Evolutionary conservation across 2,888 invertebrate genomes (phyloP).

Genomic region (Drosophila histrio): DNA sequence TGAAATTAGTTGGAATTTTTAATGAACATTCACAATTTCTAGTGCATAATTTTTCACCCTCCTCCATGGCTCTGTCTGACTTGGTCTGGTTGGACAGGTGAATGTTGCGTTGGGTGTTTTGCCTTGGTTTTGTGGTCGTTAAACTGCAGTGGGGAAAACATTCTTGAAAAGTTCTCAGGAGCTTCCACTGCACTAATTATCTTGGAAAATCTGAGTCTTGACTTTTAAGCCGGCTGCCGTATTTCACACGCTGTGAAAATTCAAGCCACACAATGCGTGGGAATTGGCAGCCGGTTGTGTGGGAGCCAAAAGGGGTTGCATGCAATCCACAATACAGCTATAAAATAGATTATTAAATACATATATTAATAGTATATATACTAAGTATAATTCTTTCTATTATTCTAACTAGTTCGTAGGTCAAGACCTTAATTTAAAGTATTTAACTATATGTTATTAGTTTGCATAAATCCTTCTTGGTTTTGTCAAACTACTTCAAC

Average conservation of each 20-base stretch:
- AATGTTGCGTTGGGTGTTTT: slow-evolving; percentile 39
- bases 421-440: neutral
- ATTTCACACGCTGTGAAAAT: slow-evolving; percentile 82
- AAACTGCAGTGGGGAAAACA: slow-evolving; percentile 38
- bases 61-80: neutral
- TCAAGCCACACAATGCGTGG: slow-evolving; percentile 80
- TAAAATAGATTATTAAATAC: slow-evolving; percentile 29
- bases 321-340: slow-evolving; percentile 44
- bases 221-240: slow-evolving; percentile 63
- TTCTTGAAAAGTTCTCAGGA: slow-evolving; percentile 69
- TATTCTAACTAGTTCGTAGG: slow-evolving; percentile 1
- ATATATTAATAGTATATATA: slow-evolving; percentile 9
- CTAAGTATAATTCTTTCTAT: neutral
- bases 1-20: slow-evolving; percentile 78
- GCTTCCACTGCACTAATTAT: slow-evolving; percentile 70
- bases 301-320: slow-evolving; percentile 62
- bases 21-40: slow-evolving; percentile 66
- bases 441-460: neutral
- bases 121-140: slow-evolving; percentile 47
- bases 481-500: neutral
- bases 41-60: slow-evolving; percentile 52
- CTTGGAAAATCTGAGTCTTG: slow-evolving; percentile 75
- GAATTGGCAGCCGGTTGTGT: slow-evolving; percentile 71
- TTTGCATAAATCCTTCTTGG: neutral
- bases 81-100: slow-evolving; percentile 45